These are phyloP conservation scores for Turdus rufiventris DNA, from an alignment of 2,113 vertebrate species.

Conservation along the genomic window DNA sequence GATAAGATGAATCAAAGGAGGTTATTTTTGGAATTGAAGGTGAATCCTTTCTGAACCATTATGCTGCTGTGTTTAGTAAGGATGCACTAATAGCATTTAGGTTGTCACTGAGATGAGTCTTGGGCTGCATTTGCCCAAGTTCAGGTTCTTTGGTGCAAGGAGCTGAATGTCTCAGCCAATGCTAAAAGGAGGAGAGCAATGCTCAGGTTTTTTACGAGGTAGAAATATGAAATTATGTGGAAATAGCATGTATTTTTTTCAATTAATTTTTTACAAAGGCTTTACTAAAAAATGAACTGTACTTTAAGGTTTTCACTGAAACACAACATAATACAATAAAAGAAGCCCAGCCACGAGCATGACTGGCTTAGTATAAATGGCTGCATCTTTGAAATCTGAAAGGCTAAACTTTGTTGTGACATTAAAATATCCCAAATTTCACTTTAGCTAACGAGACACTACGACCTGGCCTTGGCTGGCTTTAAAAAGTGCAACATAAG, in stretches of 20 bases:
- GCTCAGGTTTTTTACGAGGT: not conserved
- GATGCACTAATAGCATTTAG: not conserved
- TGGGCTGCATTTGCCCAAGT: not conserved
- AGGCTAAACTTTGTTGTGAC: not conserved
- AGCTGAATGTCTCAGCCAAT: not conserved
- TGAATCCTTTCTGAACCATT: not conserved
- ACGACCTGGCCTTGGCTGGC: not conserved
- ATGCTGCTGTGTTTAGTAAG: not conserved
- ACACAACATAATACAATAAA: not conserved
- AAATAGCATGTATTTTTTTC: not conserved
- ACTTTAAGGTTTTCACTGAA: not conserved
- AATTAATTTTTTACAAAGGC: not conserved
- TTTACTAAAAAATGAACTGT: not conserved
- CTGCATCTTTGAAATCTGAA: not conserved
- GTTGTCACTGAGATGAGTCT: not conserved
- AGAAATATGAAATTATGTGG: not conserved
- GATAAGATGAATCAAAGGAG: not conserved
- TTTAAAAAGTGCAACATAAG: not conserved
- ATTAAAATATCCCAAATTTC: not conserved
- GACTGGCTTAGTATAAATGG: not conserved
- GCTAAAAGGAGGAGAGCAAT: not conserved
- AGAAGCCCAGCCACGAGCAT: not conserved
- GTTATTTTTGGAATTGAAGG: not conserved
- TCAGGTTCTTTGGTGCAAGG: not conserved
- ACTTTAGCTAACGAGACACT: not conserved